Evolutionary conservation across 2,797 vertebrate genomes (phyloP).

Genomic region (Monodelphis domestica): DNA sequence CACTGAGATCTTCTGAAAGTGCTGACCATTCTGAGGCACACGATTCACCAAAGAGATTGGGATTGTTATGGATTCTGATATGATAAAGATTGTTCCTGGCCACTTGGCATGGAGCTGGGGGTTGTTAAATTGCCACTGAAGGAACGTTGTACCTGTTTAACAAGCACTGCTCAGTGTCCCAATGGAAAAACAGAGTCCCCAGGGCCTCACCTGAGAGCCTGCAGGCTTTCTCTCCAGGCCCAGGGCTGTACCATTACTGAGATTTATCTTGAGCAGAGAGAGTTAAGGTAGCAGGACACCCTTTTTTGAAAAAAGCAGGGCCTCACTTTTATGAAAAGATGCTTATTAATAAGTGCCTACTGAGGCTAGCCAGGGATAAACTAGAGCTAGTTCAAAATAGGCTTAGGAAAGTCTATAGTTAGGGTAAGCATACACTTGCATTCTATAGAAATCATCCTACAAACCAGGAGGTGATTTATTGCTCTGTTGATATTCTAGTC

Average conservation of each 20-base stretch:
- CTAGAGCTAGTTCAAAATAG: neutral
- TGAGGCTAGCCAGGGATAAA: neutral
- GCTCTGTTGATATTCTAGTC: neutral
- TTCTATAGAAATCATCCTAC: neutral
- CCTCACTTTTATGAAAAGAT: neutral
- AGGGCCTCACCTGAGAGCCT: neutral
- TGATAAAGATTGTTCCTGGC: neutral
- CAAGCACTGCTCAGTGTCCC: neutral
- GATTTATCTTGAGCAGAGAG: neutral
- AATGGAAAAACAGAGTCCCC: neutral
- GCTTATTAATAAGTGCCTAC: neutral
- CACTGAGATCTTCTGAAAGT: neutral
- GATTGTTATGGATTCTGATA: neutral
- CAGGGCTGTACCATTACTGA: neutral
- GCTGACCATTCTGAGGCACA: neutral
- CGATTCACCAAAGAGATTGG: neutral
- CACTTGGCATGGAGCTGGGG: neutral
- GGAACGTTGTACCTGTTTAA: neutral
- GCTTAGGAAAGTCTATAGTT: neutral
- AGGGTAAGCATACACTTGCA: neutral
- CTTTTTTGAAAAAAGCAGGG: too few relatives aligned
- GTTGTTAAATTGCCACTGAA: neutral
- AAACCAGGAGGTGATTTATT: neutral
- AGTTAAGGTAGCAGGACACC: neutral
- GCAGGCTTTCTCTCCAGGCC: neutral